These are phyloP conservation scores for Amblyteles armatorius DNA, from an alignment of 2,888 invertebrate genomes.

Conservation along the genomic window DNA sequence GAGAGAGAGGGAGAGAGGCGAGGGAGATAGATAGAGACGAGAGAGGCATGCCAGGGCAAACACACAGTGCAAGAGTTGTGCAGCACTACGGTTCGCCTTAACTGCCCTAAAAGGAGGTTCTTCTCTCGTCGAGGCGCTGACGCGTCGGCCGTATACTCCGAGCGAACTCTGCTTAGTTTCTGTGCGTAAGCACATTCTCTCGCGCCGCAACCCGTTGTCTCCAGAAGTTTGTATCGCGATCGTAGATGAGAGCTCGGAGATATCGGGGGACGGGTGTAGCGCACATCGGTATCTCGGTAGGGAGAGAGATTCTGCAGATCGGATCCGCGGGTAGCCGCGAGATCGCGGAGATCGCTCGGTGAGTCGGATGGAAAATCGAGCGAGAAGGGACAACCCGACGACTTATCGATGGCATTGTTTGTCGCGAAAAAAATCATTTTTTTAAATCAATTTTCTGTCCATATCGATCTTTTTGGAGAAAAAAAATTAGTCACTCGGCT, in stretches of 20 bases:
- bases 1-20: background rate
- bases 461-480: background rate
- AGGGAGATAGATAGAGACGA: constrained; percentile 43
- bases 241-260: constrained; percentile 40
- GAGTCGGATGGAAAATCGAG: constrained; percentile 7
- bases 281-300: constrained; percentile 16
- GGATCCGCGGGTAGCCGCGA: background rate
- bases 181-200: constrained; percentile 29
- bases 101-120: constrained; percentile 82
- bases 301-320: constrained; percentile 1
- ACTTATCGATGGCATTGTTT: background rate
- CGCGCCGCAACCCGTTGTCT: constrained; percentile 31
- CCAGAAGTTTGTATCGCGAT: constrained; percentile 46
- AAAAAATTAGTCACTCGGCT: background rate
- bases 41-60: constrained; percentile 53
- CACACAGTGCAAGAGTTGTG: constrained; percentile 18
- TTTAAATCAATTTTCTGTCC: no score
- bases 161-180: constrained; percentile 18
- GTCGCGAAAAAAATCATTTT: background rate
- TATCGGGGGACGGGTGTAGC: constrained; percentile 18
- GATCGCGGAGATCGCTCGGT: constrained; percentile 26
- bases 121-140: constrained; percentile 70
- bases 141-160: constrained; percentile 53
- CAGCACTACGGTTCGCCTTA: constrained; percentile 73
- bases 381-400: background rate